Evolutionary conservation across 2,797 vertebrate species (phyloP).

Genomic region (Xenopus petersii): DNA sequence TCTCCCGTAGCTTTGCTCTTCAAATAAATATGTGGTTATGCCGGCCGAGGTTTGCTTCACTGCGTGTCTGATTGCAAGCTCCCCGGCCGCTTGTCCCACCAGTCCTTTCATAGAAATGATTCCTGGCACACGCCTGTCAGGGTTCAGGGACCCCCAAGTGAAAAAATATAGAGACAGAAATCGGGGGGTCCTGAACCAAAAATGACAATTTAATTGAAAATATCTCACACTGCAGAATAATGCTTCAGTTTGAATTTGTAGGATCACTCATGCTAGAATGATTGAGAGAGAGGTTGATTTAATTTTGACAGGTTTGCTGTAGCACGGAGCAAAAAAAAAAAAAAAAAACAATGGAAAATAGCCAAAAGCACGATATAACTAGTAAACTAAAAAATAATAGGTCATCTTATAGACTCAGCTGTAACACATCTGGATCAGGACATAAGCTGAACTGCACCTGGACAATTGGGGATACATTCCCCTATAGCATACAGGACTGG

Average conservation of each 20-base stretch:
- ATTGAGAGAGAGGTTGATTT: conserved; percentile 12
- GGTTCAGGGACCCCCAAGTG: not conserved
- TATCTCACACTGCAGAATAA: conserved; percentile 1
- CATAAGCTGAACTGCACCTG: no score
- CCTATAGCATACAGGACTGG: no score
- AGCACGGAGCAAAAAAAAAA: not conserved
- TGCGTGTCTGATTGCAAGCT: not conserved
- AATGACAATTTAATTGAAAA: conserved; percentile 27
- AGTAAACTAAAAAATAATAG: no score
- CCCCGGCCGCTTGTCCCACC: not conserved
- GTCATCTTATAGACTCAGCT: no score
- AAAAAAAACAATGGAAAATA: not conserved
- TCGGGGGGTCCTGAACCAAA: conserved; percentile 9
- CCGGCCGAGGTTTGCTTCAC: not conserved
- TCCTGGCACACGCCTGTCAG: not conserved
- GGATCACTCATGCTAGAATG: conserved; percentile 20
- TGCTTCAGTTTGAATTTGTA: not conserved
- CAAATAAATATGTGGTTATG: conserved; percentile 15
- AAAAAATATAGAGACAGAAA: not conserved
- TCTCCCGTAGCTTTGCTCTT: not conserved
- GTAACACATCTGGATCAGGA: no score
- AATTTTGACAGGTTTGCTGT: conserved; percentile 1
- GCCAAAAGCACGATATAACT: no score
- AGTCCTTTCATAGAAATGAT: not conserved
- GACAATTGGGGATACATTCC: no score